phyloP scores from a whole-genome alignment of 2,888 invertebrate genomes.

The Erebia palarica region DNA sequence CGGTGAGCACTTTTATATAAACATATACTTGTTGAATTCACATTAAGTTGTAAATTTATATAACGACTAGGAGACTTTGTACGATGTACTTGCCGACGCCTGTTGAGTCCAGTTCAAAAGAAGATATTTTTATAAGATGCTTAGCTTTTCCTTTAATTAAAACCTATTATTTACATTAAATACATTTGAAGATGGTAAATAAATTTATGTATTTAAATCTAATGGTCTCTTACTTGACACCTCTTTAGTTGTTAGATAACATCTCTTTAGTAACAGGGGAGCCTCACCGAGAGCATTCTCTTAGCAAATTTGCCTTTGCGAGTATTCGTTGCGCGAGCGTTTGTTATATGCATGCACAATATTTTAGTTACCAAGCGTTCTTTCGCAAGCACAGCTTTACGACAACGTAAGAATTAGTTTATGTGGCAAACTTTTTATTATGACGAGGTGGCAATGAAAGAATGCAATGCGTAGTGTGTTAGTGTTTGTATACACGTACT shows the following conservation, averaged over 20 bases:
- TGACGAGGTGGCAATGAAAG: no score
- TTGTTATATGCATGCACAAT: no score
- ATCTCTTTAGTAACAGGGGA: no score
- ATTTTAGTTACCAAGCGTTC: no score
- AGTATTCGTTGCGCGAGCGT: no score
- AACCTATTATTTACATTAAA: slow-evolving; percentile 76
- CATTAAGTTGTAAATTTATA: slow-evolving; percentile 44
- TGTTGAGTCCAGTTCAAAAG: slow-evolving; percentile 66
- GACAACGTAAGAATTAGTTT: no score
- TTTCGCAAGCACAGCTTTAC: no score
- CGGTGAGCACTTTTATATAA: slow-evolving; percentile 48
- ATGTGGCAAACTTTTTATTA: no score
- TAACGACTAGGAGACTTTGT: slow-evolving; percentile 41
- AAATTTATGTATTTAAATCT: slow-evolving; percentile 71
- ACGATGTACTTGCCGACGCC: slow-evolving; percentile 62
- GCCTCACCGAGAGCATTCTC: no score
- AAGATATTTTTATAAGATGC: slow-evolving; percentile 81
- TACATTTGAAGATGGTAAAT: slow-evolving; percentile 70
- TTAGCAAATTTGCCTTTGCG: no score
- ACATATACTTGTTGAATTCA: slow-evolving; percentile 49
- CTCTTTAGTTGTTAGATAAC: background rate
- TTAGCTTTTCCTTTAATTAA: slow-evolving; percentile 78
- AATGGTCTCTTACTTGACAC: background rate
- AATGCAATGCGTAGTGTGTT: no score
- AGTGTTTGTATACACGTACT: no score